Conservation (phyloP, 1,140 invertebrate species). For the Drosophila persimilis region DNA sequence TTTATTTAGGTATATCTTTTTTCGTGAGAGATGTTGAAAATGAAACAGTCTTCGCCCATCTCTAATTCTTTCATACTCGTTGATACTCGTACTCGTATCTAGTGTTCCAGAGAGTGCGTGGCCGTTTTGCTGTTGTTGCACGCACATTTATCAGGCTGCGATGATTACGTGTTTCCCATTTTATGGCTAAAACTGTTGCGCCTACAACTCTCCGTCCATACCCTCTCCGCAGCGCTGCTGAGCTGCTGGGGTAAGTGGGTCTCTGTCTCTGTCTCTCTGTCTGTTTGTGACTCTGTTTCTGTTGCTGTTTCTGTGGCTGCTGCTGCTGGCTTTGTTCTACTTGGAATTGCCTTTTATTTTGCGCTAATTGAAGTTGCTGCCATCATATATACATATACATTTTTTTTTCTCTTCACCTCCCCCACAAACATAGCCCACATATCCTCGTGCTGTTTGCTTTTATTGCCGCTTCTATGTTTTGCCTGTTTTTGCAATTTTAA, state of each 20-base stretch:
- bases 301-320: constrained; percentile 54
- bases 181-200: constrained; percentile 79
- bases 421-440: constrained; percentile 17
- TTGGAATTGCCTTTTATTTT: constrained; percentile 79
- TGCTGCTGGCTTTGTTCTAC: constrained; percentile 71
- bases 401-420: constrained; percentile 24
- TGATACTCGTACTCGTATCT: neutral
- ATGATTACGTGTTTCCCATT: constrained; percentile 78
- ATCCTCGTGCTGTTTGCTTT: constrained; percentile 48
- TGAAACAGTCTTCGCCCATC: too few relatives aligned
- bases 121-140: constrained; percentile 32
- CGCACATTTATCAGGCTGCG: constrained; percentile 71
- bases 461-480: constrained; percentile 68
- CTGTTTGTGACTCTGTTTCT: constrained; percentile 66
- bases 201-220: constrained; percentile 26
- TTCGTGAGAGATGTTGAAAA: too few relatives aligned
- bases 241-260: constrained; percentile 38
- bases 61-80: too few relatives aligned
- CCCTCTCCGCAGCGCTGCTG: neutral
- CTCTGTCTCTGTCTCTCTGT: constrained; percentile 22
- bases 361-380: constrained; percentile 79
- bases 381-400: constrained; percentile 54
- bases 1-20: too few relatives aligned
- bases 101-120: constrained; percentile 10
- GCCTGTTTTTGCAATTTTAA: constrained; percentile 80